A percentile compares a stretch with the other conserved stretches of the same genome.
Conservation (phyloP, 2,113 vertebrate species). For the Cebidichthys violaceus region DNA sequence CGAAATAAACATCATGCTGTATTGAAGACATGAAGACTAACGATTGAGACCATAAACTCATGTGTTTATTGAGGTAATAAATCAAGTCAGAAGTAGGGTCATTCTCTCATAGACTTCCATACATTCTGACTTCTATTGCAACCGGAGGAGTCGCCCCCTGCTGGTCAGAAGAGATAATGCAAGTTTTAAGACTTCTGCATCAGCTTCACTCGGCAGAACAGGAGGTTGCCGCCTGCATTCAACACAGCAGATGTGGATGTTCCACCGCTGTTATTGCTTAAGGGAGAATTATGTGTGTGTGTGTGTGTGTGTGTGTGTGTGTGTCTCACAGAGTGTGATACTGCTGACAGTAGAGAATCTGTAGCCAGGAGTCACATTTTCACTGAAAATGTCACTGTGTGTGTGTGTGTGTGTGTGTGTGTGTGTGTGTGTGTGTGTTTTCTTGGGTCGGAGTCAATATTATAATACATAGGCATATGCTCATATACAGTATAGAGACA, state of each 20-base stretch:
- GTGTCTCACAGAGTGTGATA: neutral
- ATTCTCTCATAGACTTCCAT: neutral
- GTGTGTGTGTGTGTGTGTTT: neutral
- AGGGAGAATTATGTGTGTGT: neutral
- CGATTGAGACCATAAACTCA: neutral
- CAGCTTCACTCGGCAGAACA: neutral
- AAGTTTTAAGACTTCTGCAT: neutral
- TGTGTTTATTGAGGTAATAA: neutral
- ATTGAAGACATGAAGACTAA: neutral
- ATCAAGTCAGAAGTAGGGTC: neutral
- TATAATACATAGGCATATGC: neutral
- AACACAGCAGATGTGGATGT: neutral
- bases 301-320: neutral
- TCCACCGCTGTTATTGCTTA: neutral
- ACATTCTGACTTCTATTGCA: neutral
- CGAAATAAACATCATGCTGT: neutral
- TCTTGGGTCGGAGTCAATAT: neutral
- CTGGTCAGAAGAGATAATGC: neutral
- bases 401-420: slow-evolving; percentile 3
- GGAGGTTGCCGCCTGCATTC: neutral
- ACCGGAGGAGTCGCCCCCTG: neutral
- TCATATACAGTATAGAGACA: neutral
- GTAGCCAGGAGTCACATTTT: slow-evolving; percentile 30
- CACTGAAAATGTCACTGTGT: slow-evolving; percentile 32
- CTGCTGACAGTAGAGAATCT: slow-evolving; percentile 41